These are phyloP conservation scores for Trichogramma evanescens DNA, from an alignment of 2,888 invertebrate genomes.

Conservation along the genomic window DNA sequence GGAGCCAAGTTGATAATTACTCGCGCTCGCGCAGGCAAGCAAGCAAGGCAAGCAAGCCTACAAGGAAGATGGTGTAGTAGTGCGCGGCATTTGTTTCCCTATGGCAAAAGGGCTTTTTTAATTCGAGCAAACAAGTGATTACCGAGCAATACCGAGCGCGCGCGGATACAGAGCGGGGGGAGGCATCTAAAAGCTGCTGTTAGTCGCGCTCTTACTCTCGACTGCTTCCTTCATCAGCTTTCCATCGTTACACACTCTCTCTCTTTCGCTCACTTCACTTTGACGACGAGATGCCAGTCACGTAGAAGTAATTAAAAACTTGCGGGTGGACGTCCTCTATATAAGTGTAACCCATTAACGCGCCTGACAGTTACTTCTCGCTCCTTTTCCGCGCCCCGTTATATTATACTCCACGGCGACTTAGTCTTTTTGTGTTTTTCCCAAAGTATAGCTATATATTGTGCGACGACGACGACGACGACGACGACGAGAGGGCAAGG, in stretches of 20 bases:
- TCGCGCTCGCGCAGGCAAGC: background rate
- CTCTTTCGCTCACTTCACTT: background rate
- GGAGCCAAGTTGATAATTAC: conserved; percentile 18
- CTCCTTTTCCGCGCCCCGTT: too few species aligned
- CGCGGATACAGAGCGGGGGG: background rate
- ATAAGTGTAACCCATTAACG: conserved; percentile 10
- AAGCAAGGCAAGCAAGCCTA: too few species aligned
- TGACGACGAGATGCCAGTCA: conserved; percentile 17
- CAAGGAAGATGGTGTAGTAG: background rate
- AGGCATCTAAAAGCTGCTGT: conserved; percentile 5
- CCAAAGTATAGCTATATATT: background rate
- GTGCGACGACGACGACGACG: too few species aligned
- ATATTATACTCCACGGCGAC: too few species aligned
- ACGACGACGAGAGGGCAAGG: too few species aligned
- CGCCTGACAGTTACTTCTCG: background rate
- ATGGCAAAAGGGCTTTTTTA: conserved; percentile 10
- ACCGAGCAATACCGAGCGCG: conserved; percentile 5
- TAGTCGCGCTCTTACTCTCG: background rate
- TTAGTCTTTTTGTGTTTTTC: too few species aligned
- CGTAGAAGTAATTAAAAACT: conserved; percentile 21
- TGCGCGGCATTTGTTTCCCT: background rate
- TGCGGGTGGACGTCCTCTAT: background rate
- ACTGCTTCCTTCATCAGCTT: too few species aligned
- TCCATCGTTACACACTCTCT: too few species aligned
- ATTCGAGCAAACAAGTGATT: conserved; percentile 21